These are phyloP conservation scores for Euphonia xanthogaster DNA, from an alignment of 2,797 vertebrate species.

Conservation along the genomic window DNA sequence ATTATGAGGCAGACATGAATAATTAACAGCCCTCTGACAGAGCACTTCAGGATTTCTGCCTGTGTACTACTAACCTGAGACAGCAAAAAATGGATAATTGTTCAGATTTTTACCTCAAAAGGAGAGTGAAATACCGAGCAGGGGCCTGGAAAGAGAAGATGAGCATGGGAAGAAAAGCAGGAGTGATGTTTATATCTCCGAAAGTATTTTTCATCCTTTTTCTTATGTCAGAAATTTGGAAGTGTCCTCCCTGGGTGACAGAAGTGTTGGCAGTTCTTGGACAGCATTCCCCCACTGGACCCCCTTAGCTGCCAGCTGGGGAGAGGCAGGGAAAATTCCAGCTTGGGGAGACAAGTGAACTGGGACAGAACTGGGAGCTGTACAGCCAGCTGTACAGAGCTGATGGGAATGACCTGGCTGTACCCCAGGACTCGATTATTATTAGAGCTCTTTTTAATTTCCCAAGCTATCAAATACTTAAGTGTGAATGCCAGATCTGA, in stretches of 20 bases:
- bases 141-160: neutral
- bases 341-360: neutral
- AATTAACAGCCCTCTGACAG: neutral
- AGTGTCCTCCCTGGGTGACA: neutral
- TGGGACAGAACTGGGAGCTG: neutral
- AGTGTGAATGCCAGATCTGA: neutral
- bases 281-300: neutral
- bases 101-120: neutral
- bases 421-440: neutral
- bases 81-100: neutral
- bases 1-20: neutral
- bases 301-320: neutral
- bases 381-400: neutral
- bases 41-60: neutral
- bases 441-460: neutral
- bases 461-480: neutral
- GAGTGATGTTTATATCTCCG: neutral
- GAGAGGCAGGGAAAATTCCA: neutral
- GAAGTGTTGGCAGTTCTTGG: neutral
- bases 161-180: neutral
- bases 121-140: neutral
- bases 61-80: neutral
- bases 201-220: neutral
- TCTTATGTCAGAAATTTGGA: neutral
- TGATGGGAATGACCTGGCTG: neutral